phyloP scores from a whole-genome alignment of 92 coral and sea anemone species.

The Epizoanthus ramosus region DNA sequence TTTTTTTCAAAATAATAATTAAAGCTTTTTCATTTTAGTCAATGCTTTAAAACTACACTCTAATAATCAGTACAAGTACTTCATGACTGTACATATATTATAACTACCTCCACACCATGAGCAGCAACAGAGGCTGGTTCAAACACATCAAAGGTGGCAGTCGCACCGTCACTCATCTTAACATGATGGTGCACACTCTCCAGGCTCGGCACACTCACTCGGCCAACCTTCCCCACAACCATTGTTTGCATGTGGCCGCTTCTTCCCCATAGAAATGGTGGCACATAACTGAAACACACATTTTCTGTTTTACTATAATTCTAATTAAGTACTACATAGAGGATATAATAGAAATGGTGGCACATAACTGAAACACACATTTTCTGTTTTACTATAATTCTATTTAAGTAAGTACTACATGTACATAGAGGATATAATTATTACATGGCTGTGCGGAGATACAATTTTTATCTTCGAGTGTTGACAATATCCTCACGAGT shows the following conservation, averaged over 20 bases:
- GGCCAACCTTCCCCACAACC: constrained; percentile 76
- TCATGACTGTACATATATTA: neutral
- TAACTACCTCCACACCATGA: constrained; percentile 47
- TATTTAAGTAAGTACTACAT: too few relatives aligned
- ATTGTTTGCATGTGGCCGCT: constrained; percentile 94
- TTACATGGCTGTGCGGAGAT: too few relatives aligned
- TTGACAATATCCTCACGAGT: too few relatives aligned
- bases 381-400: too few relatives aligned
- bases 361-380: constrained; percentile 59
- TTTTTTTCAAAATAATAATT: too few relatives aligned
- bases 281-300: constrained; percentile 66
- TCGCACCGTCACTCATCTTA: constrained; percentile 81
- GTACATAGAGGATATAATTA: neutral
- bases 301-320: neutral
- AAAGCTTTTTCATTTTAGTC: too few relatives aligned
- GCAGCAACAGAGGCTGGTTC: constrained; percentile 58
- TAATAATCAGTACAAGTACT: too few relatives aligned
- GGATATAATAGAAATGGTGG: constrained; percentile 78
- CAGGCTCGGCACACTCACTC: constrained; percentile 64
- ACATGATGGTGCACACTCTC: constrained; percentile 72
- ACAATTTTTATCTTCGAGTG: too few relatives aligned
- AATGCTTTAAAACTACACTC: too few relatives aligned
- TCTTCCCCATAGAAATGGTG: constrained; percentile 95
- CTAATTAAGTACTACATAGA: too few relatives aligned
- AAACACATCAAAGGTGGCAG: constrained; percentile 92